Evolutionary conservation across 1,140 invertebrate genomes (phyloP).

Genomic region (Aphis craccivora): DNA sequence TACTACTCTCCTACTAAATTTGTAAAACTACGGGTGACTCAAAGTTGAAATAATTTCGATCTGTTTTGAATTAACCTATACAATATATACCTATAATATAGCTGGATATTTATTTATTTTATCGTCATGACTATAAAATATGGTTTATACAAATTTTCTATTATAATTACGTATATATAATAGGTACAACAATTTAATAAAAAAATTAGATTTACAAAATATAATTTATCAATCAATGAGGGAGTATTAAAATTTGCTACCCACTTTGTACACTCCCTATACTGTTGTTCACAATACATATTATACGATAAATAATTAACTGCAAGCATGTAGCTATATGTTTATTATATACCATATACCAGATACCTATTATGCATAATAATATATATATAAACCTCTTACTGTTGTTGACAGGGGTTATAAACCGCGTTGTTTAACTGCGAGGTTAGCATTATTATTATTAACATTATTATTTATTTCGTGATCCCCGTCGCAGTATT

Average conservation of each 20-base stretch:
- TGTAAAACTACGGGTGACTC: too few relatives aligned
- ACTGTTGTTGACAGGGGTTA: background rate
- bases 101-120: background rate
- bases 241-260: too few relatives aligned
- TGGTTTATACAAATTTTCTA: background rate
- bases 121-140: too few relatives aligned
- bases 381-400: background rate
- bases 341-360: too few relatives aligned
- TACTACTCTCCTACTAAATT: too few relatives aligned
- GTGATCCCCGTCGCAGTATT: background rate
- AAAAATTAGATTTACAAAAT: background rate
- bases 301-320: background rate
- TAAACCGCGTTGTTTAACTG: background rate
- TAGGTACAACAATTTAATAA: background rate
- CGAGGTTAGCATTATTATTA: background rate
- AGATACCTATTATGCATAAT: too few relatives aligned
- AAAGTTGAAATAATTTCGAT: background rate
- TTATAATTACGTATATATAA: background rate
- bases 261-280: background rate
- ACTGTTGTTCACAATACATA: background rate
- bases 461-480: background rate
- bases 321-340: background rate
- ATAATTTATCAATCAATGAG: background rate
- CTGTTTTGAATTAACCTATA: background rate
- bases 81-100: background rate